phyloP scores from a whole-genome alignment of 2,797 vertebrate genomes.

The Erpetoichthys calabaricus region DNA sequence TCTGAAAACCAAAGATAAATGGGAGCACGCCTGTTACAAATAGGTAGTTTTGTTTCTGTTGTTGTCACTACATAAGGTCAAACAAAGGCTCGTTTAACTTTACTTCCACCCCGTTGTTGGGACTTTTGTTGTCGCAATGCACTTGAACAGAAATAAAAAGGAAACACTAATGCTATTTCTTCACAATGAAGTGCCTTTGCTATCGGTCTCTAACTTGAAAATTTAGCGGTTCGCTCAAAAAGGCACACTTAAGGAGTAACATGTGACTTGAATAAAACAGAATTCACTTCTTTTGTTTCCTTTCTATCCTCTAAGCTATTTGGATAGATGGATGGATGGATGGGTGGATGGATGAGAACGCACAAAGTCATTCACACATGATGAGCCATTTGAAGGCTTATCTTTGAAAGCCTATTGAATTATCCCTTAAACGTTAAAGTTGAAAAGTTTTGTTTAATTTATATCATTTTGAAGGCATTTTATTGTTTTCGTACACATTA shows the following conservation, averaged over 20 bases:
- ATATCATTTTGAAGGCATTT: too few species aligned
- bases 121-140: slow-evolving; percentile 55
- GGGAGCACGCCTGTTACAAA: slow-evolving; percentile 63
- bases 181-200: slow-evolving; percentile 27
- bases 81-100: slow-evolving; percentile 69
- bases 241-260: neutral
- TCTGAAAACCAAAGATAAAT: slow-evolving; percentile 54
- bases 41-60: slow-evolving; percentile 67
- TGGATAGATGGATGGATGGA: too few species aligned
- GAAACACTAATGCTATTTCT: slow-evolving; percentile 20
- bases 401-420: too few species aligned
- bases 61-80: slow-evolving; percentile 65
- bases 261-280: neutral
- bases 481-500: too few species aligned
- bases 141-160: slow-evolving; percentile 39
- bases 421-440: too few species aligned
- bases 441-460: too few species aligned
- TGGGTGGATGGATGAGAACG: too few species aligned
- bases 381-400: too few species aligned
- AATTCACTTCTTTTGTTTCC: neutral
- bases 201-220: slow-evolving; percentile 15
- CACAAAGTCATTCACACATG: too few species aligned
- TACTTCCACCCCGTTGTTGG: slow-evolving; percentile 60
- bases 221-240: slow-evolving; percentile 12
- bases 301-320: too few species aligned